These are phyloP conservation scores for Leptinotarsa tumamoca DNA, from an alignment of 2,888 invertebrate genomes.

Conservation along the genomic window DNA sequence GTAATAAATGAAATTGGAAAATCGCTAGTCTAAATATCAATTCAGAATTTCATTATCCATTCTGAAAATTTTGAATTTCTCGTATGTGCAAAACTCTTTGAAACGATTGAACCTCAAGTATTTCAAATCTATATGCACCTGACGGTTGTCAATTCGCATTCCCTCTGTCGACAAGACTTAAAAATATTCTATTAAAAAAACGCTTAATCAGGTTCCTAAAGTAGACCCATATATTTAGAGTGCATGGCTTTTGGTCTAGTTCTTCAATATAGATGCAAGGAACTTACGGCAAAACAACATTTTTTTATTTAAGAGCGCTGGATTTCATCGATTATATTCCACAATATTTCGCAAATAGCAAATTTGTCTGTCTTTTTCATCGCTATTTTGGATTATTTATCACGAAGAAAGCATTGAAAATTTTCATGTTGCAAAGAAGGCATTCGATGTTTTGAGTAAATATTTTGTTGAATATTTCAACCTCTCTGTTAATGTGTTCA, in stretches of 20 bases:
- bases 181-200: neutral
- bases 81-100: too few species aligned
- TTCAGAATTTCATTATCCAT: too few species aligned
- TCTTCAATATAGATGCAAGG: constrained; percentile 41
- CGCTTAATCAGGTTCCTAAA: neutral
- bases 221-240: constrained; percentile 16
- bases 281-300: constrained; percentile 66
- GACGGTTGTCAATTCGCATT: neutral
- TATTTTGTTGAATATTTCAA: too few species aligned
- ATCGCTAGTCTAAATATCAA: too few species aligned
- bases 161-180: neutral
- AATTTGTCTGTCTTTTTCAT: constrained; percentile 35
- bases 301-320: constrained; percentile 39
- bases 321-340: constrained; percentile 1
- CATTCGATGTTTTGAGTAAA: too few species aligned
- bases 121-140: neutral
- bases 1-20: too few species aligned
- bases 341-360: neutral
- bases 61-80: too few species aligned
- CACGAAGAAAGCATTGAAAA: neutral
- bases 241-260: constrained; percentile 57
- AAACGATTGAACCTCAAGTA: neutral
- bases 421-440: too few species aligned
- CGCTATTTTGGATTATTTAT: constrained; percentile 36
- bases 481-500: too few species aligned